Percentiles rank a stretch among this genome's conserved stretches.
Evolutionary conservation across 1,140 invertebrate species (phyloP).

Genomic region (Amphibalanus amphitrite): DNA sequence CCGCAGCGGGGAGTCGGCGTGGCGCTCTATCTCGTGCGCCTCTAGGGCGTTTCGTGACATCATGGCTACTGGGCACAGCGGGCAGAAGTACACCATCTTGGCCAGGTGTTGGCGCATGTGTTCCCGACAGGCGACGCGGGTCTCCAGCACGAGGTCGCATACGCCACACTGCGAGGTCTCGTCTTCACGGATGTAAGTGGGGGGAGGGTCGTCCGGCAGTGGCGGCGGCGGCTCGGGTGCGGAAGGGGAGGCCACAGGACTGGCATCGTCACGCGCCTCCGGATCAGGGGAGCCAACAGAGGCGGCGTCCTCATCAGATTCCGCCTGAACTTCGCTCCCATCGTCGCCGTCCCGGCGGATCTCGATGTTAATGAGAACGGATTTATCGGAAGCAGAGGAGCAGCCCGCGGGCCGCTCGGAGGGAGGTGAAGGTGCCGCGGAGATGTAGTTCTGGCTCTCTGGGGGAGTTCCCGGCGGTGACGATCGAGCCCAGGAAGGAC

Average conservation of each 20-base stretch:
- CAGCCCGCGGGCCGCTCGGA: too few relatives aligned
- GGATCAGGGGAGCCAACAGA: not conserved
- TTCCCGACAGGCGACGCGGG: not conserved
- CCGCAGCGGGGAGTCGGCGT: not conserved
- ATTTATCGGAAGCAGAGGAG: not conserved
- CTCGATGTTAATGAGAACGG: not conserved
- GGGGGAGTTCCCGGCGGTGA: not conserved
- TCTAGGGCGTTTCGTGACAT: not conserved
- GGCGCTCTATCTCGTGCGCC: not conserved
- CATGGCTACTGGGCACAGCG: not conserved
- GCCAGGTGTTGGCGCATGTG: not conserved
- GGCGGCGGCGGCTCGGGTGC: too few relatives aligned
- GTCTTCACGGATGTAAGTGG: not conserved
- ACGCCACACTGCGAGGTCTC: not conserved
- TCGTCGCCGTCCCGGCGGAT: not conserved
- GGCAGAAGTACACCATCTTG: not conserved
- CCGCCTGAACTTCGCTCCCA: not conserved
- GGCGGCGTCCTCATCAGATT: not conserved
- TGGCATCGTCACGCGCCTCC: not conserved
- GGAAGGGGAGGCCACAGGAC: too few relatives aligned
- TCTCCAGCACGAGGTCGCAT: not conserved
- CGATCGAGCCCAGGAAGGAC: not conserved
- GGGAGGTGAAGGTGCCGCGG: too few relatives aligned
- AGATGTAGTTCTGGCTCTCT: not conserved
- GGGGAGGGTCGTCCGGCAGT: not conserved